Evolutionary conservation across 2,797 vertebrate species (phyloP), one percentile per base, ranked within the genome.

Genomic region (Erethizon dorsatum): DNA sequence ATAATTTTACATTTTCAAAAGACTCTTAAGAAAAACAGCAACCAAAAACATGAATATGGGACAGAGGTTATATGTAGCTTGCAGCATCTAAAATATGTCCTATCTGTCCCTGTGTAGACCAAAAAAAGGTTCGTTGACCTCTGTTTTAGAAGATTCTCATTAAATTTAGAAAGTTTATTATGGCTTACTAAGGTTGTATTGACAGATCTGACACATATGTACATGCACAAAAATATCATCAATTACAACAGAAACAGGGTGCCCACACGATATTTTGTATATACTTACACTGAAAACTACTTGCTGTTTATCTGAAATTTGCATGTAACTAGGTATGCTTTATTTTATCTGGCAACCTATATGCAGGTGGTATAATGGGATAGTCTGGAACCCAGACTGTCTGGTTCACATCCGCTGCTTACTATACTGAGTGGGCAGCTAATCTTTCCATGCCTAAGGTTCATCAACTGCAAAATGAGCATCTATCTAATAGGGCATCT

Each of bases 251-350:
- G 47, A 69, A 65, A 91, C 5, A 86, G 20, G 24, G 87, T 77
- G 8, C 14, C 37, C n/a, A 52, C 41, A 63, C 13, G 88, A 33
- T 57, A 69, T 71, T 63, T 45, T n/a, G 17, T 67, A 83, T 65
- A 78, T 26, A 59, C 1, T 80, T n/a, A 91, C 15, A 37, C 4
- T 82, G 57, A 91, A 91, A 50, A 24, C 5, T 0, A 45, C 50
- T 83, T 84, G 17, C 41, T 84, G 0, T 90, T 95, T 88, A 50
- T 84, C 41, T 88, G 47, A 92, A 84, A 93, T 77, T 88, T 47
- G 78, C 18, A 73, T 37, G 6, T 77, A 73, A 56, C 22, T 31
- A 57, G 45, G 9, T 73, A 86, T 67, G 45, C 24, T 88, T 2
- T 78, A 13, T 57, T 96, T 86, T 78, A 78, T 63, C 57, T n/a